Conservation (phyloP, 2,113 vertebrate species). For the Ageneiosus marmoratus region DNA sequence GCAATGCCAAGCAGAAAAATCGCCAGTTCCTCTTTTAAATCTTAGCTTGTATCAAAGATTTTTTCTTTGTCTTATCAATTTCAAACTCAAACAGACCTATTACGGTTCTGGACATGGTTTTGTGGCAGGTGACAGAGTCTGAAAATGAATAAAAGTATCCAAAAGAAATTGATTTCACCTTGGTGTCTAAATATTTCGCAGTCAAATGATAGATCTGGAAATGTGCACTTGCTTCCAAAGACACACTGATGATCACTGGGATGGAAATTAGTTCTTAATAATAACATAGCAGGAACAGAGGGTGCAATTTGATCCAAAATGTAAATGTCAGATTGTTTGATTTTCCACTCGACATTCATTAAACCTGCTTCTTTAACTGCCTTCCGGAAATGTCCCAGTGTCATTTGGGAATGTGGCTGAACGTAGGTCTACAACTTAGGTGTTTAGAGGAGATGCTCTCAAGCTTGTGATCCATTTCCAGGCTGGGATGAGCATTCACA, state of each 20-base stretch:
- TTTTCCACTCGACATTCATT: background rate
- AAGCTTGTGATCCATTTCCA: conserved; percentile 18
- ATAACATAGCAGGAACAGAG: background rate
- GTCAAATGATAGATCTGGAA: background rate
- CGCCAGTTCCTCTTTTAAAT: background rate
- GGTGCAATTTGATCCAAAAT: background rate
- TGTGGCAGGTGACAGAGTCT: background rate
- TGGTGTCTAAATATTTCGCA: background rate
- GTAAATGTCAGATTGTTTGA: background rate
- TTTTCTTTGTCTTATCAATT: background rate
- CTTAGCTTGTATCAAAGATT: background rate
- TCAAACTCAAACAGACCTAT: too few species aligned
- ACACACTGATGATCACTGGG: background rate
- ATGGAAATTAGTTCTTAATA: background rate
- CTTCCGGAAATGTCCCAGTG: background rate
- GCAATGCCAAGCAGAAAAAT: background rate
- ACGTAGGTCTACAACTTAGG: background rate
- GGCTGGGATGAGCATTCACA: conserved; percentile 13
- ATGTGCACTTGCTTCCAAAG: background rate
- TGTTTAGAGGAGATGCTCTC: conserved; percentile 13
- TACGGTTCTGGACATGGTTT: background rate
- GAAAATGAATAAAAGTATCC: background rate
- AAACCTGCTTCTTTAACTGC: background rate
- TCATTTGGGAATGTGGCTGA: conserved; percentile 24
- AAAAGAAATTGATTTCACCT: background rate